Percentiles rank a stretch among this genome's conserved stretches.
These are phyloP conservation scores for Aphidius ervi DNA, from an alignment of 1,140 invertebrate species.

Conservation along the genomic window DNA sequence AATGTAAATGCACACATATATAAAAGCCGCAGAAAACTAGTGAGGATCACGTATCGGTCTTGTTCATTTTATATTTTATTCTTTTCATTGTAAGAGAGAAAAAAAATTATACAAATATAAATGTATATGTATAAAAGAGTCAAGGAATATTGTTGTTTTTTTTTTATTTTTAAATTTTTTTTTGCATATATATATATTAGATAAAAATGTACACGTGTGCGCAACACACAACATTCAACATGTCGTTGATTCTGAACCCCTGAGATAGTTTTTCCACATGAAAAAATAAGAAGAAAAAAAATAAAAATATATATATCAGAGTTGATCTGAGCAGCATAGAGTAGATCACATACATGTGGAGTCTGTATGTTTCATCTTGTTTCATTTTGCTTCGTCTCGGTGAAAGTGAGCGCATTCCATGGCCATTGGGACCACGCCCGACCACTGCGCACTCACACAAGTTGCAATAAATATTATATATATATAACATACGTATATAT, in stretches of 20 bases:
- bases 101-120: background rate
- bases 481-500: too few relatives aligned
- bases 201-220: too few relatives aligned
- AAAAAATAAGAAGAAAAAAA: background rate
- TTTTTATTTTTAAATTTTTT: background rate
- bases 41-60: conserved; percentile 14
- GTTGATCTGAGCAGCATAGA: too few relatives aligned
- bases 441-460: conserved; percentile 33
- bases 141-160: background rate
- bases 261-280: too few relatives aligned
- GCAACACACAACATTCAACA: too few relatives aligned
- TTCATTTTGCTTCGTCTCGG: conserved; percentile 28
- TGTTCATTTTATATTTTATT: background rate
- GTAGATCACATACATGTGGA: conserved; percentile 21
- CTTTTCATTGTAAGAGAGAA: background rate
- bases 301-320: background rate
- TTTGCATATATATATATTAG: too few relatives aligned
- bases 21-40: conserved; percentile 6
- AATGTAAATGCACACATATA: background rate
- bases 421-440: conserved; percentile 53
- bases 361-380: conserved; percentile 17
- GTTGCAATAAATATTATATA: too few relatives aligned
- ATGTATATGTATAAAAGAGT: background rate
- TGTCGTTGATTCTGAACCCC: too few relatives aligned
- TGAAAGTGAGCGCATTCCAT: conserved; percentile 57